Conservation (phyloP, 2,888 invertebrate species). For the Geophilus truncorum region DNA sequence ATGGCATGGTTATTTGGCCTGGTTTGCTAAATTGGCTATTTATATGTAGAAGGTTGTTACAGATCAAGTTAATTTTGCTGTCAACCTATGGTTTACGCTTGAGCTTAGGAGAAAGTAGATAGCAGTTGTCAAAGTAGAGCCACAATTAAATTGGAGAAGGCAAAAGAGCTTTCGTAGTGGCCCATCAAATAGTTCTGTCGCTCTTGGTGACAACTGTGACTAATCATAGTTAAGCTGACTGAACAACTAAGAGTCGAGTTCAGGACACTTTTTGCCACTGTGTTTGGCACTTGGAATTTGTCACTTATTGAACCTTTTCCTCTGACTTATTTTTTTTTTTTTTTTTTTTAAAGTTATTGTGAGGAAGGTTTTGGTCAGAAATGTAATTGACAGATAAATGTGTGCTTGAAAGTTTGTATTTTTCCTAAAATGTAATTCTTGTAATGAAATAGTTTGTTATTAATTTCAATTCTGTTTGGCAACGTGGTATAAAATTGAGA, state of each 20-base stretch:
- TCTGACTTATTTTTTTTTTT: not conserved
- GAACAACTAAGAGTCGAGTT: not conserved
- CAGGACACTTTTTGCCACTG: not conserved
- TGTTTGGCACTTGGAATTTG: not conserved
- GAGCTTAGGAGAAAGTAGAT: constrained; percentile 6
- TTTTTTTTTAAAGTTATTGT: not conserved
- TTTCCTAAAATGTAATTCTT: too few relatives aligned
- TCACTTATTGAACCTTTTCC: not conserved
- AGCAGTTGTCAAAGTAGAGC: constrained; percentile 15
- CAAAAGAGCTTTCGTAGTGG: constrained; percentile 1
- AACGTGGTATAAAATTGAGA: too few relatives aligned
- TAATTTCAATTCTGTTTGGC: too few relatives aligned
- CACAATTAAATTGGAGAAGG: constrained; percentile 16
- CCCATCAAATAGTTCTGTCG: constrained; percentile 20
- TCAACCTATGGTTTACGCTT: constrained; percentile 1
- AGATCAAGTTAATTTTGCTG: constrained; percentile 11
- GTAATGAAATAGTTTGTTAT: too few relatives aligned
- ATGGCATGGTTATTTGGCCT: not conserved
- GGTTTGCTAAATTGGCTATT: not conserved
- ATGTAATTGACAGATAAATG: too few relatives aligned
- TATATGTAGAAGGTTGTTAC: constrained; percentile 16
- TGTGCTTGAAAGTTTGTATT: too few relatives aligned
- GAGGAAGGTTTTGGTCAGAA: too few relatives aligned
- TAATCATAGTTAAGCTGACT: not conserved
- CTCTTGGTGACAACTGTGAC: constrained; percentile 1